These are phyloP conservation scores for Gymnopithys bicolor DNA, from an alignment of 2,797 vertebrate species.

Conservation along the genomic window DNA sequence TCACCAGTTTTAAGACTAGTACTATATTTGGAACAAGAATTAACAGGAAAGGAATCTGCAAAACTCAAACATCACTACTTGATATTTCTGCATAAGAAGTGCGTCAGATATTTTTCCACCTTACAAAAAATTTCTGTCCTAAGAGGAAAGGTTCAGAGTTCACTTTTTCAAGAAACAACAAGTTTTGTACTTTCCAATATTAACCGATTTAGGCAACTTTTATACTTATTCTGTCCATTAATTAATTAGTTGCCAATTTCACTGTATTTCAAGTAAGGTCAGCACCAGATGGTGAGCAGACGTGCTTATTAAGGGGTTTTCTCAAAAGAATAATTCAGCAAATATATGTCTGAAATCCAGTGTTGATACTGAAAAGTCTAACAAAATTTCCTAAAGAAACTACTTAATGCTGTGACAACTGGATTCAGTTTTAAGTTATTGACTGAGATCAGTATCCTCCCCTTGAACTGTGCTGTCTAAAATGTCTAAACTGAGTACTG, in stretches of 20 bases:
- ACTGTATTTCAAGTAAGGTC: conserved; percentile 7
- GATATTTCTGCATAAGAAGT: rapidly evolving
- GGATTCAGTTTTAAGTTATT: neutral
- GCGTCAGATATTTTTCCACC: neutral
- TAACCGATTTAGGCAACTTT: conserved; percentile 1
- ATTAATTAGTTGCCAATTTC: conserved; percentile 19
- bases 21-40: neutral
- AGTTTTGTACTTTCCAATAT: neutral
- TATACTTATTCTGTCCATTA: neutral
- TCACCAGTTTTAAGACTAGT: neutral
- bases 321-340: conserved; percentile 11
- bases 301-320: conserved; percentile 3
- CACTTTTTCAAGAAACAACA: neutral
- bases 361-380: neutral
- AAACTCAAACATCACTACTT: neutral
- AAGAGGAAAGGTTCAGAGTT: neutral
- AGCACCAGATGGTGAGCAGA: conserved; percentile 38
- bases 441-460: neutral
- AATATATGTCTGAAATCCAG: neutral
- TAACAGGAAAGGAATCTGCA: neutral
- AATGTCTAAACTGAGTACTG: neutral
- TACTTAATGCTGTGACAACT: neutral
- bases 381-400: neutral
- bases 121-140: neutral
- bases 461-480: neutral